Conservation (phyloP, 2,888 invertebrate species). For the Spodoptera littoralis region DNA sequence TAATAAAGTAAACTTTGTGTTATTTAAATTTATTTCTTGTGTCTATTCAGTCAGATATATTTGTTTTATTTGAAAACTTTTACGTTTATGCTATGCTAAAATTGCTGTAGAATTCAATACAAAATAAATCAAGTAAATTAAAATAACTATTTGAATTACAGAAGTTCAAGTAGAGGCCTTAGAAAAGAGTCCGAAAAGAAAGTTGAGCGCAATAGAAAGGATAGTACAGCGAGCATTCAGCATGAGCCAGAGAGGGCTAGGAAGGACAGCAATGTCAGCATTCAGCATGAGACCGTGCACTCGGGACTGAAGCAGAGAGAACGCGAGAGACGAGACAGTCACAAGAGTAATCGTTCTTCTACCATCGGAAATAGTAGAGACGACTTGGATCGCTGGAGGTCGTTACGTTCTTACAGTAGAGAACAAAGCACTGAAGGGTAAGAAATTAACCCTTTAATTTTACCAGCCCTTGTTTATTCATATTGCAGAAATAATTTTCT, state of each 20-base stretch:
- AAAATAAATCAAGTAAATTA: too few species aligned
- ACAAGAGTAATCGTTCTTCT: conserved; percentile 83
- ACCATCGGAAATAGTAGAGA: conserved; percentile 84
- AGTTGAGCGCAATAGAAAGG: conserved; percentile 76
- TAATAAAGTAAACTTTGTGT: too few species aligned
- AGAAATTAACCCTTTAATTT: not conserved
- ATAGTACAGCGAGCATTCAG: conserved; percentile 79
- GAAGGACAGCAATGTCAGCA: conserved; percentile 81
- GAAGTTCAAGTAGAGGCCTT: conserved; percentile 84
- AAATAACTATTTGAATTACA: conserved; percentile 46
- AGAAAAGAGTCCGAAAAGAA: conserved; percentile 76
- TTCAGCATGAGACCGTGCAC: conserved; percentile 75
- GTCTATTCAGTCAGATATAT: too few species aligned
- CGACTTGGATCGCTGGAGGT: conserved; percentile 84
- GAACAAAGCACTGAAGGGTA: conserved; percentile 87
- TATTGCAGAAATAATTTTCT: too few species aligned
- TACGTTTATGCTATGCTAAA: too few species aligned
- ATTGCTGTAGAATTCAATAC: too few species aligned
- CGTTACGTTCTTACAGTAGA: conserved; percentile 83
- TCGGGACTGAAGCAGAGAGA: conserved; percentile 75
- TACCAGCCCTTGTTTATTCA: too few species aligned
- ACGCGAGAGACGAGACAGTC: conserved; percentile 79
- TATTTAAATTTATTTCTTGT: conserved; percentile 6
- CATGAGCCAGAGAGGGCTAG: conserved; percentile 74
- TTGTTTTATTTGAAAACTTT: too few species aligned